Percentiles rank a stretch among this genome's conserved stretches.
Evolutionary conservation across 2,888 invertebrate genomes (phyloP).

Genomic region (Caenorhabditis wallacei): DNA sequence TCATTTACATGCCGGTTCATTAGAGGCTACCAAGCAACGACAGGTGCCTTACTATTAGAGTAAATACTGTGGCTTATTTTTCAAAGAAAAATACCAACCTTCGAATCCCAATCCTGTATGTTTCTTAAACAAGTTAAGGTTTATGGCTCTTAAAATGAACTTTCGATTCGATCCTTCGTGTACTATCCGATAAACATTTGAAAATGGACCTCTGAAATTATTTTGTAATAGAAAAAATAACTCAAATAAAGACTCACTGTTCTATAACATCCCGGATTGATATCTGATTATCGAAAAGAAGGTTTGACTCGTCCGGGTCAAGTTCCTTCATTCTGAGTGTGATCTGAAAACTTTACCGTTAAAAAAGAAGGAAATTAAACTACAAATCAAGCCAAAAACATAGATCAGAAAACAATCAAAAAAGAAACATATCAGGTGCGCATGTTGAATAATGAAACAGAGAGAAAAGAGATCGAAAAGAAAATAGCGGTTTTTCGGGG

Average conservation of each 20-base stretch:
- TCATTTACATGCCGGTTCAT: no score
- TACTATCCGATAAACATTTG: constrained; percentile 60
- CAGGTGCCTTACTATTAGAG: no score
- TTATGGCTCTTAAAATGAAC: constrained; percentile 51
- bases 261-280: constrained; percentile 62
- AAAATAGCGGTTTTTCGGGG: constrained; percentile 49
- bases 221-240: neutral
- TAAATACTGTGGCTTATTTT: no score
- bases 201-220: constrained; percentile 62
- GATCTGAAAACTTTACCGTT: constrained; percentile 16
- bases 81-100: constrained; percentile 42
- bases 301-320: constrained; percentile 66
- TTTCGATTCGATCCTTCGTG: constrained; percentile 53
- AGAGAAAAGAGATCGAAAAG: constrained; percentile 40
- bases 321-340: constrained; percentile 65
- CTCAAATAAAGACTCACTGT: constrained; percentile 49
- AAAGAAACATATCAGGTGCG: constrained; percentile 23
- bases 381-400: neutral
- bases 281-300: constrained; percentile 55
- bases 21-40: no score
- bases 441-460: constrained; percentile 28
- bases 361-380: neutral
- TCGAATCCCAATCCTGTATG: constrained; percentile 60
- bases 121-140: constrained; percentile 53
- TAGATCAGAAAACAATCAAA: constrained; percentile 27